phyloP scores from a whole-genome alignment of 1,140 invertebrate genomes.

The Eupristina koningsbergeri region DNA sequence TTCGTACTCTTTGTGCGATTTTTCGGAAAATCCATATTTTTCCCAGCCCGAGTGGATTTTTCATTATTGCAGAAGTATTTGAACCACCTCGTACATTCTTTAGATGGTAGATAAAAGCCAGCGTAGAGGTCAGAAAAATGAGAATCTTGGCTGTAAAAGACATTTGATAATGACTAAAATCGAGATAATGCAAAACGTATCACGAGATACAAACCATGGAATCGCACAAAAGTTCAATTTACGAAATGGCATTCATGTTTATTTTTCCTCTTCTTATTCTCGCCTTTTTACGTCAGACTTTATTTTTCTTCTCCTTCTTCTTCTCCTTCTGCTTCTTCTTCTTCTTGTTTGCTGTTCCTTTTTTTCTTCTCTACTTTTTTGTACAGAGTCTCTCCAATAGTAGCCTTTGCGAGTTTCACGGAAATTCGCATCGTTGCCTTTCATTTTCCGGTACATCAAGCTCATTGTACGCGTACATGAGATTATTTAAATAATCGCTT shows the following conservation, averaged over 20 bases:
- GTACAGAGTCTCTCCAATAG: not conserved
- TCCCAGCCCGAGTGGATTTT: not conserved
- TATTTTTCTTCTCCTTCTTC: not conserved
- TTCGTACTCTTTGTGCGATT: not conserved
- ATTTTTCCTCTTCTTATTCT: not conserved
- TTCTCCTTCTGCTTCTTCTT: not conserved
- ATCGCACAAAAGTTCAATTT: constrained; percentile 45
- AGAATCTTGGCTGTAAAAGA: constrained; percentile 39
- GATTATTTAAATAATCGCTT: constrained; percentile 41
- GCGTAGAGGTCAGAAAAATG: not conserved
- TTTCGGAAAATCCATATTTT: not conserved
- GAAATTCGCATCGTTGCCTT: constrained; percentile 49
- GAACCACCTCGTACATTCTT: constrained; percentile 54
- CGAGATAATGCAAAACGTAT: constrained; percentile 47
- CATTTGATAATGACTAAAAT: constrained; percentile 62
- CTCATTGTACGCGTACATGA: not conserved
- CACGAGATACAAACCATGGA: not conserved
- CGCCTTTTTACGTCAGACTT: too few relatives aligned
- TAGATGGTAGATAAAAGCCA: constrained; percentile 63
- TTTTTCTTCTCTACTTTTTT: not conserved
- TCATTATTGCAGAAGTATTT: too few relatives aligned
- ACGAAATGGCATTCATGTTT: constrained; percentile 33
- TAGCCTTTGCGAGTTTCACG: not conserved
- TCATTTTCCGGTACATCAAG: constrained; percentile 47
- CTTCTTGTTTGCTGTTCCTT: not conserved